Percentiles rank a stretch among this genome's conserved stretches.
Conservation (phyloP, 2,888 invertebrate genomes). For the Agrilus cyanescens region DNA sequence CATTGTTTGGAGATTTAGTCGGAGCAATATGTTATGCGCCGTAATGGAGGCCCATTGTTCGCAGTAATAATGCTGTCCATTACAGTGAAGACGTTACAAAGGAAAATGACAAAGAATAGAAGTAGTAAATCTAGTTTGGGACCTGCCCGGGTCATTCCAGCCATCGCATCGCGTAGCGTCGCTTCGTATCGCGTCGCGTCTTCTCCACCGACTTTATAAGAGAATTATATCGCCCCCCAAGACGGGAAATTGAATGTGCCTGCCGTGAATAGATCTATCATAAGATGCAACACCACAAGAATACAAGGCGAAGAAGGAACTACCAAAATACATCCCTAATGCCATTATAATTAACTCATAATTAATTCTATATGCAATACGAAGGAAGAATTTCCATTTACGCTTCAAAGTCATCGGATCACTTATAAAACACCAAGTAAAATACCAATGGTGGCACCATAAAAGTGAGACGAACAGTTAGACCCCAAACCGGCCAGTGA, state of each 20-base stretch:
- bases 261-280: conserved; percentile 22
- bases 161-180: too few species aligned
- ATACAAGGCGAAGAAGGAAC: neutral
- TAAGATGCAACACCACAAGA: conserved; percentile 8
- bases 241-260: conserved; percentile 22
- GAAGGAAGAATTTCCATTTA: neutral
- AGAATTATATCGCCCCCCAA: conserved; percentile 22
- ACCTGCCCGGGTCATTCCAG: neutral
- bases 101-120: conserved; percentile 30
- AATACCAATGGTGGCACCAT: too few species aligned
- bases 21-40: conserved; percentile 16
- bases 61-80: conserved; percentile 25
- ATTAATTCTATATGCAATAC: neutral
- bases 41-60: conserved; percentile 18
- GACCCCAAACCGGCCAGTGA: too few species aligned
- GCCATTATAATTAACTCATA: conserved; percentile 1
- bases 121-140: conserved; percentile 29
- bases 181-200: too few species aligned
- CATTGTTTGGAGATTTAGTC: too few species aligned
- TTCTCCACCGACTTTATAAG: conserved; percentile 15
- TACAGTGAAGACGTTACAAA: conserved; percentile 29
- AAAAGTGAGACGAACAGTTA: too few species aligned
- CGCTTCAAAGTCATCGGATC: too few species aligned
- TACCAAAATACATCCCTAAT: neutral
- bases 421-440: too few species aligned